Conservation (phyloP, 2,113 vertebrate species). For the Pygoscelis adeliae region DNA sequence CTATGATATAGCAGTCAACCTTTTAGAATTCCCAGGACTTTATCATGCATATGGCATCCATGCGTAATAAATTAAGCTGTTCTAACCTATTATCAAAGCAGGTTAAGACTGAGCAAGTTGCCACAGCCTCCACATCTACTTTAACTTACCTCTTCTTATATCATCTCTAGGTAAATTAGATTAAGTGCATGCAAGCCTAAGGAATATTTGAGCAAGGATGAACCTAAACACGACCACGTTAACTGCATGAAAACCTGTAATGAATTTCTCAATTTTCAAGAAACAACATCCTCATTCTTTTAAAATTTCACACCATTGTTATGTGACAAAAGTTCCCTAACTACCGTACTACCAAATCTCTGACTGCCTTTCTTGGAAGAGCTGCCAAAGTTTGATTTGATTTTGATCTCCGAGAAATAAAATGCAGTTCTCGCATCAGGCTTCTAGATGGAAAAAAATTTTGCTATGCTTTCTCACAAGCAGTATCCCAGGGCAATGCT, state of each 20-base stretch:
- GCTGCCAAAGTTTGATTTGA: neutral
- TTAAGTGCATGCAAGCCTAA: neutral
- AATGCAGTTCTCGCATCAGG: neutral
- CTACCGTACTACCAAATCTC: neutral
- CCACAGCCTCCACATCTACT: neutral
- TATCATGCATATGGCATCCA: neutral
- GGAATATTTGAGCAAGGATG: neutral
- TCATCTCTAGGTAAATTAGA: neutral
- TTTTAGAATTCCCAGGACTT: neutral
- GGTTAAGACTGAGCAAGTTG: neutral
- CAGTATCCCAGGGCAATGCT: neutral
- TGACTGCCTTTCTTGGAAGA: neutral
- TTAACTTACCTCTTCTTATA: neutral
- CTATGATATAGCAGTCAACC: neutral
- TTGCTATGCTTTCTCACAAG: neutral
- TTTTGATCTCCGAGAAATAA: slow-evolving; percentile 30
- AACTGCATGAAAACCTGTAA: neutral
- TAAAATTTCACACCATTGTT: neutral
- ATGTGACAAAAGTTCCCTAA: neutral
- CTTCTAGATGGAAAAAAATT: neutral
- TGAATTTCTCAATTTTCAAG: neutral
- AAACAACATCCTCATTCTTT: neutral
- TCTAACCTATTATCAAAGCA: neutral
- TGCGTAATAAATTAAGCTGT: neutral
- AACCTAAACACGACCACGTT: neutral